Conservation (phyloP, 2,888 invertebrate species). For the Caenorhabditis sp. region DNA sequence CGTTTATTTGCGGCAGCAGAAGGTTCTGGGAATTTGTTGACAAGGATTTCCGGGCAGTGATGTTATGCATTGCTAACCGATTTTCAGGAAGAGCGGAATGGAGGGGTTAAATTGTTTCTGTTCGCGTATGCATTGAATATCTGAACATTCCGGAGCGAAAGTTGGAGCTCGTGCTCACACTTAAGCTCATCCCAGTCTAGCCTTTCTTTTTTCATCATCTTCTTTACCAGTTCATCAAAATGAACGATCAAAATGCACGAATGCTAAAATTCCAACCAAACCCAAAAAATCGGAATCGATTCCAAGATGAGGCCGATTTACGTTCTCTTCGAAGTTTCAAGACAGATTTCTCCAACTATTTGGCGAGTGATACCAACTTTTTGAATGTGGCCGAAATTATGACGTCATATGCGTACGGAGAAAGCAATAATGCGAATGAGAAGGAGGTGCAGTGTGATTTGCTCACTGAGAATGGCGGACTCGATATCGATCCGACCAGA, state of each 20-base stretch:
- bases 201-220: not conserved
- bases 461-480: conserved; percentile 71
- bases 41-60: not conserved
- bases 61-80: conserved; percentile 12
- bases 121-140: conserved; percentile 11
- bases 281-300: conserved; percentile 31
- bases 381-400: conserved; percentile 64
- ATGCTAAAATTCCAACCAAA: conserved; percentile 41
- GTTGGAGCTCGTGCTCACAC: not conserved
- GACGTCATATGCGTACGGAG: conserved; percentile 64
- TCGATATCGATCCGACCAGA: conserved; percentile 71
- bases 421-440: conserved; percentile 67
- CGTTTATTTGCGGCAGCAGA: too few relatives aligned
- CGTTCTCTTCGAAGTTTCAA: conserved; percentile 59
- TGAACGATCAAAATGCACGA: conserved; percentile 19
- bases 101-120: not conserved
- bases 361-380: conserved; percentile 68
- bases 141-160: not conserved
- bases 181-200: not conserved
- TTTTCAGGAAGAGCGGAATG: not conserved
- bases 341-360: conserved; percentile 64
- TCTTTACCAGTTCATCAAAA: conserved; percentile 3
- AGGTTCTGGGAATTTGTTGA: not conserved
- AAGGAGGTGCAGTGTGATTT: conserved; percentile 72
- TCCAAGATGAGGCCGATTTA: conserved; percentile 50